A percentile compares a stretch with the other conserved stretches of the same genome.
Conservation (phyloP, 2,888 invertebrate species). For the Parapristionchus giblindavisi region DNA sequence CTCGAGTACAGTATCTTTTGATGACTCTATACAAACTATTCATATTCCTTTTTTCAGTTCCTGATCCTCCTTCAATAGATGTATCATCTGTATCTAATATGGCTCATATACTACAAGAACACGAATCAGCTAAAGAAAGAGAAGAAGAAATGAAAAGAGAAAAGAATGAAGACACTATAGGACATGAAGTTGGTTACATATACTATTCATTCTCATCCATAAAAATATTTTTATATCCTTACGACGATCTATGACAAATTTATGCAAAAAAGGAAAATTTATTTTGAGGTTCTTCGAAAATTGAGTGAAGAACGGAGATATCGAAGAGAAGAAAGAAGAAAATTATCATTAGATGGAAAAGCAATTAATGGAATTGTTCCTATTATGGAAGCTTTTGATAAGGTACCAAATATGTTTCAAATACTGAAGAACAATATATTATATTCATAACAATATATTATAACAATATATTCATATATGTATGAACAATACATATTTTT, state of each 20-base stretch:
- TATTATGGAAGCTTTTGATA: conserved; percentile 58
- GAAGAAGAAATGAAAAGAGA: conserved; percentile 22
- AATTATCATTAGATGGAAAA: conserved; percentile 13
- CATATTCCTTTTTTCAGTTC: conserved; percentile 47
- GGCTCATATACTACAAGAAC: conserved; percentile 55
- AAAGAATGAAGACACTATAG: conserved; percentile 23
- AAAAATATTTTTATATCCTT: not conserved
- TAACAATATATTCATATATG: not conserved
- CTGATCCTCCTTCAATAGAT: conserved; percentile 61
- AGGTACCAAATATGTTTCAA: conserved; percentile 38
- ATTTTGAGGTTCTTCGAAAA: conserved; percentile 9
- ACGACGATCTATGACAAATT: not conserved
- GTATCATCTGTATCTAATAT: conserved; percentile 51
- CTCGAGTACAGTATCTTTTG: too few relatives aligned
- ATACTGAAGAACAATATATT: not conserved
- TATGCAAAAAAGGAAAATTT: not conserved
- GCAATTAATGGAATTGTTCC: conserved; percentile 43
- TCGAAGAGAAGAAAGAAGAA: conserved; percentile 32
- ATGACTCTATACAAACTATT: too few relatives aligned
- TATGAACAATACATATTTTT: not conserved
- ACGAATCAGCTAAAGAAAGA: conserved; percentile 48
- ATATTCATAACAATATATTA: not conserved
- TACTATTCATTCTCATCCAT: not conserved
- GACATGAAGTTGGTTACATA: conserved; percentile 30
- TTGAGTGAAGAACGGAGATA: conserved; percentile 33